phyloP scores from a whole-genome alignment of 2,888 invertebrate species.

The Fabriciana adippe region DNA sequence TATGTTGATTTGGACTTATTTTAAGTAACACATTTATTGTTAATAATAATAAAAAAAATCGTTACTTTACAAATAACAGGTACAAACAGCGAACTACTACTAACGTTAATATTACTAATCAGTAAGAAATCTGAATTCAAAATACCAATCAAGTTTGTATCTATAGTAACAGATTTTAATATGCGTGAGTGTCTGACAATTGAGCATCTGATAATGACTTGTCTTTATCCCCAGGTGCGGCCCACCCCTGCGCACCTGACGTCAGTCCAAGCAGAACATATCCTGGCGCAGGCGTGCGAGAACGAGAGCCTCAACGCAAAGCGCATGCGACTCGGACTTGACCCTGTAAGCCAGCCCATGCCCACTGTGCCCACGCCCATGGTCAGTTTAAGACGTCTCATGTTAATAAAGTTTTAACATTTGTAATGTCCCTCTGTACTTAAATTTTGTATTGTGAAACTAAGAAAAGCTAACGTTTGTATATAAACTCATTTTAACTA shows the following conservation, averaged over 20 bases:
- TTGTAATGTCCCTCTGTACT: not conserved
- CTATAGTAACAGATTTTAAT: too few relatives aligned
- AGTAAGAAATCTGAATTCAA: too few relatives aligned
- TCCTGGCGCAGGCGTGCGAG: conserved; percentile 97
- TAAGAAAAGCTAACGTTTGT: not conserved
- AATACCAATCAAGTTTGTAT: too few relatives aligned
- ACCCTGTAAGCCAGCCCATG: conserved; percentile 96
- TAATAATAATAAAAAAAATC: too few relatives aligned
- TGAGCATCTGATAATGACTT: too few relatives aligned
- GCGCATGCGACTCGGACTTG: conserved; percentile 96
- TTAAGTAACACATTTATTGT: too few relatives aligned
- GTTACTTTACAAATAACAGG: too few relatives aligned
- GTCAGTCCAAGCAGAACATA: conserved; percentile 97
- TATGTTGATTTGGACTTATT: too few relatives aligned
- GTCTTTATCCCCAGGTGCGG: conserved; percentile 84
- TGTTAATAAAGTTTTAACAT: conserved; percentile 4
- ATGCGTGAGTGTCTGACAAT: too few relatives aligned
- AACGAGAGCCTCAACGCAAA: conserved; percentile 99
- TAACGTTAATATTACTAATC: too few relatives aligned
- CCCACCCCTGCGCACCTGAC: conserved; percentile 98
- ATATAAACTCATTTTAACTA: too few relatives aligned
- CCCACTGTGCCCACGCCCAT: conserved; percentile 87
- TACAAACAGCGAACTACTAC: too few relatives aligned
- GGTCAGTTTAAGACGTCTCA: conserved; percentile 52
- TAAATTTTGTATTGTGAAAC: not conserved